Evolutionary conservation across 2,888 invertebrate species (phyloP), one percentile per base, ranked within the genome.

Genomic region (Capitulum mitella): DNA sequence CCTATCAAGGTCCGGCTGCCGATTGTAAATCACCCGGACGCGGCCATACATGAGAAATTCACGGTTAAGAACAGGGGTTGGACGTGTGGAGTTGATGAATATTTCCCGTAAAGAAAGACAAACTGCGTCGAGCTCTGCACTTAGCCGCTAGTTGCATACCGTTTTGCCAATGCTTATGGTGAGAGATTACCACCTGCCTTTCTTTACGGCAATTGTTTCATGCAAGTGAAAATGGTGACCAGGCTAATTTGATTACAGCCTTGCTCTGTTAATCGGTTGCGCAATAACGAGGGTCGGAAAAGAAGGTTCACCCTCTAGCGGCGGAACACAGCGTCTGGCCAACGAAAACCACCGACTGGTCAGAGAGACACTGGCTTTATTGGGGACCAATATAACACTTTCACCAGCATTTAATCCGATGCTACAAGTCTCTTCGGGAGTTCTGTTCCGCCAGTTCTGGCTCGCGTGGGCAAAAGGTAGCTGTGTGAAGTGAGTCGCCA

Each of bases 311-410:
- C 54, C 16, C 54, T 2, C 54, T 3, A 3, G 3, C 54, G n/a
- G 6, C 6, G 26, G 26, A n/a, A 54, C n/a, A 26, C 54, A n/a
- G 54, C 54, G n/a, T 1, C 51, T 6, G 3, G 54, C 26, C 54
- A 54, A 10, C 22, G 54, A n/a, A 6, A 54, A 26, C 54, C 61
- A 32, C n/a, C 0, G 5, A 16, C 32, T 32, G 29, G 61, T 32
- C 61, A 10, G 16, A 16, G n/a, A n/a, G 61, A 12, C 16, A 16
- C 3, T 32, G 14, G 32, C 61, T 61, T 61, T 61, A 61, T 61
- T 61, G 61, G 61, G 32, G 61, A 61, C 32, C 61, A 61, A 61
- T 61, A 61, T 61, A 61, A 61, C n/a, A 61, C 61, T 61, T 61
- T 61, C 61, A 61, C 61, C 61, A 12, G 14, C 32, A 32, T 32